These are phyloP conservation scores for Barnardius zonarius DNA, from an alignment of 2,113 vertebrate genomes.

Conservation along the genomic window DNA sequence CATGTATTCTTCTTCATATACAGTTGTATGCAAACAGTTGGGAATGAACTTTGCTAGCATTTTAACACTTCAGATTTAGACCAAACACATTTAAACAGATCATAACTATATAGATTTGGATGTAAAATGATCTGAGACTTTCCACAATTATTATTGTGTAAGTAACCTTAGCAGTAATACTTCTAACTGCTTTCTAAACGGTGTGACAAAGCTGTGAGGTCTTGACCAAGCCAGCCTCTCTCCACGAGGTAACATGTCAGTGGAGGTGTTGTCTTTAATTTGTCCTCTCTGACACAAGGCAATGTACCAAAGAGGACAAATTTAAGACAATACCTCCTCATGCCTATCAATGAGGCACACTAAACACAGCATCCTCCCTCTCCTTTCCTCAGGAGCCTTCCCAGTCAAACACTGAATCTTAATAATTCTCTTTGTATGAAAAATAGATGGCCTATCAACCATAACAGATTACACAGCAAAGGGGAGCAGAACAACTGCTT, in stretches of 20 bases:
- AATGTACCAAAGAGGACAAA: background rate
- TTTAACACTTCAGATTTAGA: background rate
- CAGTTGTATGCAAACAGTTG: background rate
- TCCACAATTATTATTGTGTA: background rate
- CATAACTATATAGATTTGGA: background rate
- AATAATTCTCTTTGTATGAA: background rate
- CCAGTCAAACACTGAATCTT: background rate
- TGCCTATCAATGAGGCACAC: background rate
- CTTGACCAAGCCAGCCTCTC: background rate
- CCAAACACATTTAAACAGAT: background rate
- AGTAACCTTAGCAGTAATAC: background rate
- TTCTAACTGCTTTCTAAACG: background rate
- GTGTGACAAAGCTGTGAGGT: background rate
- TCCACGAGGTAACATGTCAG: background rate
- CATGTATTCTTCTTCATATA: background rate
- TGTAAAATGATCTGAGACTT: background rate
- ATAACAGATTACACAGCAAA: background rate
- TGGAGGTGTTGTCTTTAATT: background rate
- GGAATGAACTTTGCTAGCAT: background rate
- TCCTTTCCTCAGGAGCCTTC: background rate
- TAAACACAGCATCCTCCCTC: background rate
- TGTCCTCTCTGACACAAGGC: background rate
- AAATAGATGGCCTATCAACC: background rate
- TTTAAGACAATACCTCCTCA: background rate
- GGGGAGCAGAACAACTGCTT: background rate